Evolutionary conservation across 2,888 invertebrate species (phyloP), one percentile per base, ranked within the genome.

Genomic region (Hyppa rectilinea): DNA sequence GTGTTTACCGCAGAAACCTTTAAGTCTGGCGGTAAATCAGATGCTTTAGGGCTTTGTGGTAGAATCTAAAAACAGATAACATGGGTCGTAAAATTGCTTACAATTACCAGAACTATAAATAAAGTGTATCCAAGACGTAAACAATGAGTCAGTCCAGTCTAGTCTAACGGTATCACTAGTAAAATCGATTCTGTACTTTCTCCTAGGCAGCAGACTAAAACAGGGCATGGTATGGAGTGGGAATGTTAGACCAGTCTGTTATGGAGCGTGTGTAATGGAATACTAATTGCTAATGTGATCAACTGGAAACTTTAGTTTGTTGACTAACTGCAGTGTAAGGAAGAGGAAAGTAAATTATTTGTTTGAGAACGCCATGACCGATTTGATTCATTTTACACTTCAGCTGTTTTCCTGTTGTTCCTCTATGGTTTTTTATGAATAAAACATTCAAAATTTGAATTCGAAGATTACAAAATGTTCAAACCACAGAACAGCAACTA

Each of bases 121-220:
- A 83, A 83, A 77, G 70, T 66, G 70, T 82, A 75, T 75, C 75
- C 67, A 64, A 66, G 68, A 80, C 80, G 80, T 80, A 86, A 87
- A 88, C 87, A 88, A 87, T 89, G 87, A 88, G 73, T 88, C 88
- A 88, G 78, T 71, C 73, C 65, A 66, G 81, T 81, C 83, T 84
- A 86, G 78, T 76, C 71, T 67, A 80, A 68, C 83, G 65, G 74
- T 83, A 77, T 78, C 63, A 67, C 68, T 75, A 82, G 83, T 73
- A 82, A 81, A 80, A 85, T 87, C 71, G 82, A 86, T 87, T 84
- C 86, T 85, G 85, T 83, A 90, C 91, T 92, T 92, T 91, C 91
- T 88, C 91, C 75, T 64, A 68, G n/a, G n/a, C n/a, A n/a, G n/a
- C n/a, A n/a, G 78, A 76, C 84, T 72, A 82, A 84, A 89, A 88